Conservation (phyloP, 2,888 invertebrate genomes). For the Folsomia candida region DNA sequence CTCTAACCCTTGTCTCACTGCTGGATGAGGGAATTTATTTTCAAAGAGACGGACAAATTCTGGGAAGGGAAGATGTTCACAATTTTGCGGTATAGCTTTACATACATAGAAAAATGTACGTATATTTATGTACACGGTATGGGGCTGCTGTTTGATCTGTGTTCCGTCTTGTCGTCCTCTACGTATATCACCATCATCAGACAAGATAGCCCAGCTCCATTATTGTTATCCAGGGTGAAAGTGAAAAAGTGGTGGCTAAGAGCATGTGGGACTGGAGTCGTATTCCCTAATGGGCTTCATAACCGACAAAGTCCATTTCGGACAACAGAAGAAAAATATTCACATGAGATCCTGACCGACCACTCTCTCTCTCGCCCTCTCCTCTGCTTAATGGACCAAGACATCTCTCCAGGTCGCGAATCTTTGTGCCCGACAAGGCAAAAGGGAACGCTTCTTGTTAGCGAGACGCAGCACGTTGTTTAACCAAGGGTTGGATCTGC, state of each 20-base stretch:
- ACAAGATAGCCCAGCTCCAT: neutral
- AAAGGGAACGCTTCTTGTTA: no score
- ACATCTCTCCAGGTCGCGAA: conserved; percentile 15
- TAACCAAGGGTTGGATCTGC: no score
- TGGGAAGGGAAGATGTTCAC: no score
- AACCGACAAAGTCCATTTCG: conserved; percentile 26
- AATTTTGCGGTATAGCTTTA: no score
- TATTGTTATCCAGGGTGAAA: neutral
- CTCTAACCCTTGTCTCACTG: no score
- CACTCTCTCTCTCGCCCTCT: neutral
- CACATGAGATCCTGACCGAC: conserved; percentile 13
- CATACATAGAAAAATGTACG: neutral
- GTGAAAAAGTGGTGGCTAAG: conserved; percentile 17
- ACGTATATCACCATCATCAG: neutral
- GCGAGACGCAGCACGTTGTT: no score
- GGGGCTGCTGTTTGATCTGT: neutral
- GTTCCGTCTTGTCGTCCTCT: neutral
- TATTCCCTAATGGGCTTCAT: conserved; percentile 25
- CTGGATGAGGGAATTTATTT: no score
- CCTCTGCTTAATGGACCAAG: conserved; percentile 13
- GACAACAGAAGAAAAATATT: conserved; percentile 23
- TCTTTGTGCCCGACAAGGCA: conserved; percentile 12
- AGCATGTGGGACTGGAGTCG: neutral
- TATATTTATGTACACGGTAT: neutral
- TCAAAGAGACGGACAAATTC: no score